These are phyloP conservation scores for Mythimna lalbum DNA, from an alignment of 2,888 invertebrate species.

Conservation along the genomic window DNA sequence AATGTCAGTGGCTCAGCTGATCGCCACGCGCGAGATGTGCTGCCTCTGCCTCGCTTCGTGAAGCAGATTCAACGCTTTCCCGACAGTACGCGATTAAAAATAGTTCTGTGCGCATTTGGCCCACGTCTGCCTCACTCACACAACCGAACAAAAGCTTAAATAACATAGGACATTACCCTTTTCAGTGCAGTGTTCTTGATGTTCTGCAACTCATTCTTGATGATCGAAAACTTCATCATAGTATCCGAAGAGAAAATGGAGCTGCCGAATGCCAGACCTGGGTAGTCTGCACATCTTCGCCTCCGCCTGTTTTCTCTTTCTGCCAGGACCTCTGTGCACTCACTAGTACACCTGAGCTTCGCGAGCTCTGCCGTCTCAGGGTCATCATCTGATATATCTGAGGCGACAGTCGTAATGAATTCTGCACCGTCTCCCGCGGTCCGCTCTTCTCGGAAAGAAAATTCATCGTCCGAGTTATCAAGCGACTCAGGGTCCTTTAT, in stretches of 20 bases:
- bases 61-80: slow-evolving; percentile 79
- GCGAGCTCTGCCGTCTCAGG: slow-evolving; percentile 95
- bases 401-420: slow-evolving; percentile 74
- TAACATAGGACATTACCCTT: slow-evolving; percentile 94
- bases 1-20: slow-evolving; percentile 89
- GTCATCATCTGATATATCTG: slow-evolving; percentile 92
- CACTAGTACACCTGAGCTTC: slow-evolving; percentile 96
- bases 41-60: slow-evolving; percentile 70
- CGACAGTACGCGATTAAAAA: slow-evolving; percentile 84
- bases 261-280: slow-evolving; percentile 97
- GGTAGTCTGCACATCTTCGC: slow-evolving; percentile 97
- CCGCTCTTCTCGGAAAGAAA: slow-evolving; percentile 84
- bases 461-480: slow-evolving; percentile 85
- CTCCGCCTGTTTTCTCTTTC: slow-evolving; percentile 95
- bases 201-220: slow-evolving; percentile 99
- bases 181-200: slow-evolving; percentile 98
- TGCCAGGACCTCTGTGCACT: slow-evolving; percentile 96
- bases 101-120: slow-evolving; percentile 89
- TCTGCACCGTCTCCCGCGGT: slow-evolving; percentile 88
- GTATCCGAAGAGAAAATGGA: slow-evolving; percentile 99
- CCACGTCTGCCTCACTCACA: slow-evolving; percentile 80
- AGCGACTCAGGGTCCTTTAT: slow-evolving; percentile 78
- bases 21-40: slow-evolving; percentile 80
- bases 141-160: slow-evolving; percentile 81
- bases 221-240: slow-evolving; percentile 99